phyloP scores from a whole-genome alignment of 2,797 vertebrate genomes.

The Morelia viridis region DNA sequence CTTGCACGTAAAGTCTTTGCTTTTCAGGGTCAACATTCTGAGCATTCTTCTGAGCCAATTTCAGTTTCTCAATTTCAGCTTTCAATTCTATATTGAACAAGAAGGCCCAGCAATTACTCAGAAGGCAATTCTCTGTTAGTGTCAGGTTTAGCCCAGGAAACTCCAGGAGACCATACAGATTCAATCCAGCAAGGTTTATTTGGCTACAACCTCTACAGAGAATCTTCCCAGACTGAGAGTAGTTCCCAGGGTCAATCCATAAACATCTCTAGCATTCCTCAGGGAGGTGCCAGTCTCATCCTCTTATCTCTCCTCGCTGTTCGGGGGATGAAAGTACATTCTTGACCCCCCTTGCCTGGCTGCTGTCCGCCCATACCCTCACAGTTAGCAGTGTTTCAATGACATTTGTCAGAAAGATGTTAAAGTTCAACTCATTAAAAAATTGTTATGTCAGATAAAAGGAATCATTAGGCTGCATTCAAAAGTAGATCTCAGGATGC shows the following conservation, averaged over 20 bases:
- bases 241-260: too few relatives aligned
- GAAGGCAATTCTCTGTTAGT: neutral
- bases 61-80: slow-evolving; percentile 94
- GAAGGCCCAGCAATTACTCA: neutral
- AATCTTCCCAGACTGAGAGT: too few relatives aligned
- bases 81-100: slow-evolving; percentile 83
- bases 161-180: too few relatives aligned
- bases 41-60: slow-evolving; percentile 83
- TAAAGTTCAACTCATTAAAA: neutral
- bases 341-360: too few relatives aligned
- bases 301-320: too few relatives aligned
- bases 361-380: too few relatives aligned
- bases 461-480: neutral
- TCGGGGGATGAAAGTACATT: too few relatives aligned
- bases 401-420: neutral
- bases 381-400: neutral
- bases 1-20: slow-evolving; percentile 84
- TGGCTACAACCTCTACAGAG: too few relatives aligned
- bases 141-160: too few relatives aligned
- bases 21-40: slow-evolving; percentile 84
- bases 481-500: neutral
- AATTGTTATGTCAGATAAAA: neutral
- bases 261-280: too few relatives aligned
- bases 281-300: too few relatives aligned
- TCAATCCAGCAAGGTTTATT: too few relatives aligned